A percentile compares a stretch with the other conserved stretches of the same genome.
phyloP scores from a whole-genome alignment of 2,888 invertebrate species.

The Dryobotodes eremita region DNA sequence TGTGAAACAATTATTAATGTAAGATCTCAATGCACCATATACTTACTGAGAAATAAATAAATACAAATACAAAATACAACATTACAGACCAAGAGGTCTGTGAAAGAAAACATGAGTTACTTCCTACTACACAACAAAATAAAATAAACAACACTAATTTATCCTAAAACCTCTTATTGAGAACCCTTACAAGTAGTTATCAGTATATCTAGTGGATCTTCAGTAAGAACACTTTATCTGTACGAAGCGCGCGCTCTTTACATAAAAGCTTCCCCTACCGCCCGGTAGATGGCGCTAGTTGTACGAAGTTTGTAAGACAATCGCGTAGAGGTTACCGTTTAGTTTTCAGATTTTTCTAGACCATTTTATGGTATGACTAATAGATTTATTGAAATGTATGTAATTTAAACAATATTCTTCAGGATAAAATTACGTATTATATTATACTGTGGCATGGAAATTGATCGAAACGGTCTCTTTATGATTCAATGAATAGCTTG shows the following conservation, averaged over 20 bases:
- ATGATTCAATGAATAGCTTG: slow-evolving; percentile 30
- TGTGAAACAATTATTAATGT: no score
- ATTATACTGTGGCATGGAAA: slow-evolving; percentile 47
- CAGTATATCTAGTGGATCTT: slow-evolving; percentile 37
- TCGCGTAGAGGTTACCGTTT: not conserved
- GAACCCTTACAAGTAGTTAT: slow-evolving; percentile 40
- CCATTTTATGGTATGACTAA: slow-evolving; percentile 51
- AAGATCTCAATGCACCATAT: no score
- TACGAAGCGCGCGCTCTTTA: slow-evolving; percentile 11
- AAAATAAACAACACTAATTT: slow-evolving; percentile 32
- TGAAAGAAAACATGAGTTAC: not conserved
- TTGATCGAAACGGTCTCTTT: slow-evolving; percentile 41
- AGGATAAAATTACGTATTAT: slow-evolving; percentile 40
- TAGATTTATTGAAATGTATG: slow-evolving; percentile 57
- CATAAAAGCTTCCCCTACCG: slow-evolving; percentile 76
- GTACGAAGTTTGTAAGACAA: slow-evolving; percentile 49
- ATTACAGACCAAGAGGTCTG: no score
- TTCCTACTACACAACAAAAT: slow-evolving; percentile 6
- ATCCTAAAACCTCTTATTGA: slow-evolving; percentile 42
- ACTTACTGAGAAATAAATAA: no score
- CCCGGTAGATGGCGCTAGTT: slow-evolving; percentile 83
- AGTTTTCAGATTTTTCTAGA: slow-evolving; percentile 49
- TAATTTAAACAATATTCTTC: slow-evolving; percentile 51
- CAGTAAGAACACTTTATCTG: slow-evolving; percentile 13
- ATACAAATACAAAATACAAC: no score